Evolutionary conservation across 2,797 vertebrate genomes (phyloP).

Genomic region (Bovichtus diacanthus): DNA sequence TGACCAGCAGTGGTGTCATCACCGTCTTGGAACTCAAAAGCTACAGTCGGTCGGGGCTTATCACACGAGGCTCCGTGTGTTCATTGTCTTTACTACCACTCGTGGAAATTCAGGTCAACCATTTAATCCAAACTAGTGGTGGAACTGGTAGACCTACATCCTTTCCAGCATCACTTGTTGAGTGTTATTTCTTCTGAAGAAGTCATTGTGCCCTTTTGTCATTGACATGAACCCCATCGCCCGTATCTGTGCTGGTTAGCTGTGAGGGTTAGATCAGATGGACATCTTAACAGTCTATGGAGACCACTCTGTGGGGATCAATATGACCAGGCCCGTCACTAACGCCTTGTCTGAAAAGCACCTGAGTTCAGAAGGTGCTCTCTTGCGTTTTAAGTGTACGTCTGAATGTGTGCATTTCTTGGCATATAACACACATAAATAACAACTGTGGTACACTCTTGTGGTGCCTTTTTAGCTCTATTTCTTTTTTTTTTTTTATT

Average conservation of each 20-base stretch:
- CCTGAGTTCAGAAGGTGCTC: slow-evolving; percentile 53
- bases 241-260: slow-evolving; percentile 62
- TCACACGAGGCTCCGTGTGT: slow-evolving; percentile 18
- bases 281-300: slow-evolving; percentile 68
- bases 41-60: slow-evolving; percentile 54
- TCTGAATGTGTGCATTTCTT: slow-evolving; percentile 64
- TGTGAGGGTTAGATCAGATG: slow-evolving; percentile 50
- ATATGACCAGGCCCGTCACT: slow-evolving; percentile 34
- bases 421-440: slow-evolving; percentile 55
- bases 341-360: slow-evolving; percentile 51
- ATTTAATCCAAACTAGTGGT: slow-evolving; percentile 24
- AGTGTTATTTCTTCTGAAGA: slow-evolving; percentile 15
- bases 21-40: slow-evolving; percentile 45
- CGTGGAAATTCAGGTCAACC: slow-evolving; percentile 73
- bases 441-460: slow-evolving; percentile 68
- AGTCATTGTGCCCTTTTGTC: slow-evolving; percentile 35
- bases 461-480: slow-evolving; percentile 55
- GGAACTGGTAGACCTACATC: slow-evolving; percentile 69
- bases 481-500: too few relatives aligned
- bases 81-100: slow-evolving; percentile 6
- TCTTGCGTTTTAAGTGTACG: slow-evolving; percentile 45
- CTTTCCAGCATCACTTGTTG: slow-evolving; percentile 58
- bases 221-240: slow-evolving; percentile 29
- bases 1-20: slow-evolving; percentile 60
- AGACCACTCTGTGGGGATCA: slow-evolving; percentile 57